These are phyloP conservation scores for Cryptotermes secundus DNA, from an alignment of 1,140 invertebrate species.

Conservation along the genomic window DNA sequence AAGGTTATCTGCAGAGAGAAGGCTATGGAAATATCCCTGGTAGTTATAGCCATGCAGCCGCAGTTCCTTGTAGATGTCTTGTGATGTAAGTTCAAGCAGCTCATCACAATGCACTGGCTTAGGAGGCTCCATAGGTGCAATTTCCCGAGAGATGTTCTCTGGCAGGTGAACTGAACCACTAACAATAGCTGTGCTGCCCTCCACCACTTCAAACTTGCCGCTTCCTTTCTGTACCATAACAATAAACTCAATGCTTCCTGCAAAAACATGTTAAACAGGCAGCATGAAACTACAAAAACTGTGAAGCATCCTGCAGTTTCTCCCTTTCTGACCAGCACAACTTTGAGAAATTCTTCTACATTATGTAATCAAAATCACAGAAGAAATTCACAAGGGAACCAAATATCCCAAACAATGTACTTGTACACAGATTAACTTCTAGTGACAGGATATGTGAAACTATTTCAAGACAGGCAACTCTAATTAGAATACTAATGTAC, in stretches of 20 bases:
- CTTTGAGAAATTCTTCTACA: no score
- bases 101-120: conserved; percentile 41
- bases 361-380: no score
- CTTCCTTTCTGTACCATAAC: conserved; percentile 80
- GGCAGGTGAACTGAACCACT: conserved; percentile 66
- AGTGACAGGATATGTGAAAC: no score
- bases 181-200: conserved; percentile 74
- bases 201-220: conserved; percentile 83
- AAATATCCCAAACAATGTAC: no score
- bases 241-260: conserved; percentile 66
- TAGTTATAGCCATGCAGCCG: conserved; percentile 91
- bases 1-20: conserved; percentile 54
- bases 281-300: neutral
- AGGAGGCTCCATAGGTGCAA: conserved; percentile 48
- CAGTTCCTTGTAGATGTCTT: conserved; percentile 92
- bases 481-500: neutral
- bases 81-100: conserved; percentile 52
- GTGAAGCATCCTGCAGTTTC: neutral
- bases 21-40: conserved; percentile 69
- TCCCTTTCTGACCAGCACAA: no score
- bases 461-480: neutral
- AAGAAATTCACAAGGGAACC: no score
- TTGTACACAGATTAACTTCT: no score
- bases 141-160: conserved; percentile 49
- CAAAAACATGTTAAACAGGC: neutral